Conservation (phyloP, 2,888 invertebrate genomes). For the Pecten maximus region DNA sequence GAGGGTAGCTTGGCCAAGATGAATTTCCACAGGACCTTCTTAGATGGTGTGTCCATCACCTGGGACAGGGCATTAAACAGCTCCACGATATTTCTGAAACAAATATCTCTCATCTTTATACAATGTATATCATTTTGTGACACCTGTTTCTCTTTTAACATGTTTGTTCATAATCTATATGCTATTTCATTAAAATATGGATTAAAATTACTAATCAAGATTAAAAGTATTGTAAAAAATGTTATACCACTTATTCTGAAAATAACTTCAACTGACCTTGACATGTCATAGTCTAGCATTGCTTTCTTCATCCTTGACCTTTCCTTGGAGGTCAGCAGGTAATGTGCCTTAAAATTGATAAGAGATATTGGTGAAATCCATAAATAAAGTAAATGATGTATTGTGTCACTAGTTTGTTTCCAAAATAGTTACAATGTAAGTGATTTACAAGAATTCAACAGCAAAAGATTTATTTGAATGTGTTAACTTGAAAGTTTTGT, state of each 20-base stretch:
- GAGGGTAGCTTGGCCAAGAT: slow-evolving; percentile 74
- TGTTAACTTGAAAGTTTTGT: too few relatives aligned
- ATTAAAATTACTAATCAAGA: not conserved
- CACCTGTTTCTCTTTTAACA: not conserved
- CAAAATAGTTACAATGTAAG: not conserved
- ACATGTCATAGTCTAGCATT: slow-evolving; percentile 72
- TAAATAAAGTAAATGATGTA: not conserved
- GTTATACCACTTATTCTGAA: not conserved
- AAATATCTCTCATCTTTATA: not conserved
- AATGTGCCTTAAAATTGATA: slow-evolving; percentile 70
- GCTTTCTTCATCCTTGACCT: slow-evolving; percentile 71
- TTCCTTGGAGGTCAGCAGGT: slow-evolving; percentile 77
- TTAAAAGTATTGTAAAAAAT: not conserved
- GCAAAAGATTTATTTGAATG: too few relatives aligned
- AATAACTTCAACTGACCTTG: slow-evolving; percentile 38
- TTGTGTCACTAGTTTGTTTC: too few relatives aligned
- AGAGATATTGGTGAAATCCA: not conserved
- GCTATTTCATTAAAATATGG: not conserved
- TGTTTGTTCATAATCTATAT: not conserved
- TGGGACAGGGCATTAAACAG: slow-evolving; percentile 69
- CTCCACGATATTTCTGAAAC: slow-evolving; percentile 76
- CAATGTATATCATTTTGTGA: not conserved
- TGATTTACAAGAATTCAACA: not conserved
- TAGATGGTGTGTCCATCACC: slow-evolving; percentile 80
- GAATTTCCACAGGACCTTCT: slow-evolving; percentile 79